Evolutionary conservation across 2,113 vertebrate species (phyloP).

Genomic region (Bujurquina vittata): DNA sequence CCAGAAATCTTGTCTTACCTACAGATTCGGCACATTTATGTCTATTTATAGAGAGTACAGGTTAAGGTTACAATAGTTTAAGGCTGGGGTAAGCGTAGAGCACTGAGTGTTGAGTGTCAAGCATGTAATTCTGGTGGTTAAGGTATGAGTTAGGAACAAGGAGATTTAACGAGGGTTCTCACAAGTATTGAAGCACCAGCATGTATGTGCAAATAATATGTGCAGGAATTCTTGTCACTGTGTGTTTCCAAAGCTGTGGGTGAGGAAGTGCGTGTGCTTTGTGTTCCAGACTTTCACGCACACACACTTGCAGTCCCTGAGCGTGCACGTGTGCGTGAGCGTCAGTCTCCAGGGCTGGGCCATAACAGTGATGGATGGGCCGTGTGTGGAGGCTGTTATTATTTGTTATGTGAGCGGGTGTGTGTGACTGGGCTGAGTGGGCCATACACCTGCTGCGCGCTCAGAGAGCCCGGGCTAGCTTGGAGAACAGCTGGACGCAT

Average conservation of each 20-base stretch:
- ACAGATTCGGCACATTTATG: background rate
- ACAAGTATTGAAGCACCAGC: conserved; percentile 5
- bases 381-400: conserved; percentile 94
- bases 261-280: conserved; percentile 12
- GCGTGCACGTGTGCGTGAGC: conserved; percentile 71
- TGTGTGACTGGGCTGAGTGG: conserved; percentile 86
- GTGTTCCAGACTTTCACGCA: conserved; percentile 3
- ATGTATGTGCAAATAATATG: background rate
- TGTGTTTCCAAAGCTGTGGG: conserved; percentile 47
- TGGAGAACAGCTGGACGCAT: conserved; percentile 94
- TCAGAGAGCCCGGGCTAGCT: conserved; percentile 81
- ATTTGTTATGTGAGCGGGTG: conserved; percentile 96
- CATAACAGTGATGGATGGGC: conserved; percentile 95
- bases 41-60: background rate
- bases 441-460: conserved; percentile 95
- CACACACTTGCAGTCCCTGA: conserved; percentile 3
- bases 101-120: background rate
- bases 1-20: background rate
- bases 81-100: background rate
- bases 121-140: background rate
- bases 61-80: background rate
- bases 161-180: conserved; percentile 6
- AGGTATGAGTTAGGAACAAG: background rate
- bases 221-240: conserved; percentile 44
- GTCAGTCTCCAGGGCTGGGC: conserved; percentile 81